Conservation (phyloP, 2,888 invertebrate genomes). For the Microdon myrmicae region DNA sequence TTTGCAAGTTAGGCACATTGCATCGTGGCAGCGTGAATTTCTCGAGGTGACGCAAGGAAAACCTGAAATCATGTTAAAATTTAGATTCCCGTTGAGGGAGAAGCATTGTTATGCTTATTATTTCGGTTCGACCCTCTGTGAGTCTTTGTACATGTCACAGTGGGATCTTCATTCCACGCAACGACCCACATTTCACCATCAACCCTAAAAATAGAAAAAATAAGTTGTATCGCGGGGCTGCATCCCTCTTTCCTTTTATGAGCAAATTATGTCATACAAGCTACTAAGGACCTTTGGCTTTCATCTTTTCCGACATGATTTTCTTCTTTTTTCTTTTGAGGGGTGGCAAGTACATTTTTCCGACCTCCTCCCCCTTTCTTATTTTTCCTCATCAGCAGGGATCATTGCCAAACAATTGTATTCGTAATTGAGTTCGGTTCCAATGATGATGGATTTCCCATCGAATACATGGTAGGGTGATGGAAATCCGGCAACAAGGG, state of each 20-base stretch:
- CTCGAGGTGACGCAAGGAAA: slow-evolving; percentile 8
- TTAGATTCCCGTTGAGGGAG: slow-evolving; percentile 11
- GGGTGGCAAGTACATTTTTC: too few species aligned
- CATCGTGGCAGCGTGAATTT: background rate
- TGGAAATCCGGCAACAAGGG: too few species aligned
- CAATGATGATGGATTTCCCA: background rate
- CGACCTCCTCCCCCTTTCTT: too few species aligned
- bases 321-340: slow-evolving; percentile 18
- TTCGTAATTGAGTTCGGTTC: background rate
- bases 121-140: slow-evolving; percentile 17
- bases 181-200: slow-evolving; percentile 43
- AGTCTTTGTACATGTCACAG: background rate
- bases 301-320: slow-evolving; percentile 33
- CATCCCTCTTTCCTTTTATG: background rate
- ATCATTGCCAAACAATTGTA: too few species aligned
- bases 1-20: slow-evolving; percentile 19
- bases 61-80: slow-evolving; percentile 35
- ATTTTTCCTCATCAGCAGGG: too few species aligned
- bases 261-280: slow-evolving; percentile 13
- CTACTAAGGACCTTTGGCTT: slow-evolving; percentile 34
- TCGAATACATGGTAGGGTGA: background rate
- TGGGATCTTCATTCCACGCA: background rate
- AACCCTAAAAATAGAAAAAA: slow-evolving; percentile 26
- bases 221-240: too few species aligned
- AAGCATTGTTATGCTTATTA: slow-evolving; percentile 37